Evolutionary conservation across 1,140 invertebrate species (phyloP), one percentile per base, ranked within the genome.

Genomic region (Gryon sp.): DNA sequence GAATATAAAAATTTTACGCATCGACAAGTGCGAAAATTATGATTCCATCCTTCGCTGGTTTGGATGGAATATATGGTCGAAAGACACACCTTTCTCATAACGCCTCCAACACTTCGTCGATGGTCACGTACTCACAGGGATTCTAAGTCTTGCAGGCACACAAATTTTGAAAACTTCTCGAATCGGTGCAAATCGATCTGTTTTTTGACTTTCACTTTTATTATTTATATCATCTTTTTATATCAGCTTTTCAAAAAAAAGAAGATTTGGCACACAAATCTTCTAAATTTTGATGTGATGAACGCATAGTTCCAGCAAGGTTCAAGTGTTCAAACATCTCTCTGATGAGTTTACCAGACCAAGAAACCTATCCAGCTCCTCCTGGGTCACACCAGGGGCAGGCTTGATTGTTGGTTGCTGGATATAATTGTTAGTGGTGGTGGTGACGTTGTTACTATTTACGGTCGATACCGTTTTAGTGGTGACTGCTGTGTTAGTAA

Each of bases 61-160:
- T 80, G 22, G 16, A 48, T 8, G 82, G 83, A 20, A 88, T 84
- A 43, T 83, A 84, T 12, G 76, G 72, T 14, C 68, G 34, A 38
- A 82, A 82, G 11, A 26, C 22, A 48, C 84, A 88, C 32, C 82
- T 38, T 15, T 86, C 84, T 32, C 84, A 75, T 66, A 87, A 89
- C 15, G 60, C 50, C 60, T 78, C 50, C 18, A 89, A 63, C 75
- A 82, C 84, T 69, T 89, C 86, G 73, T 89, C 87, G 22, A 89
- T 83, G 5, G 82, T 84, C 1, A 80, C 55, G 62, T 74, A 80
- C 66, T 83, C 73, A 55, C 81, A n/a, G n/a, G n/a, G n/a, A n/a
- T n/a, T n/a, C n/a, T n/a, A n/a, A n/a, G n/a, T n/a, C n/a, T n/a
- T n/a, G n/a, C n/a, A n/a, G n/a, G n/a, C n/a, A n/a, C n/a, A n/a